These are phyloP conservation scores for Apomyelois bistriatella DNA, from an alignment of 2,888 invertebrate species.

Conservation along the genomic window DNA sequence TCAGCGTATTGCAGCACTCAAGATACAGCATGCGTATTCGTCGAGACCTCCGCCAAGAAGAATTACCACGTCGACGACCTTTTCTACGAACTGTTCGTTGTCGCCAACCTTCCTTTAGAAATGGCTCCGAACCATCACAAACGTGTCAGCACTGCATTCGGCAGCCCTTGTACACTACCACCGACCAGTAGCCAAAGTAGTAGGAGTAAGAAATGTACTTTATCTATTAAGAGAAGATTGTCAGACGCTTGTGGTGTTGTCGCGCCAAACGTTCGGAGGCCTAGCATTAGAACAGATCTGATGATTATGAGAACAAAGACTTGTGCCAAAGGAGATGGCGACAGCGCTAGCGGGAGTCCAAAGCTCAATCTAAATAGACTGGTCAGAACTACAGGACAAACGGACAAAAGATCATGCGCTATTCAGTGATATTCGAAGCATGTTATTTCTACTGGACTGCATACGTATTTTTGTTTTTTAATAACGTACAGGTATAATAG, in stretches of 20 bases:
- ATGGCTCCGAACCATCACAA: constrained; percentile 95
- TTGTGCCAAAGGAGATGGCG: constrained; percentile 84
- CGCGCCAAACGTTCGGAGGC: constrained; percentile 91
- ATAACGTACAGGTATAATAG: not conserved
- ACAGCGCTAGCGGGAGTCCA: constrained; percentile 78
- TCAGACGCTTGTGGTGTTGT: constrained; percentile 94
- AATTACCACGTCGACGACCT: constrained; percentile 90
- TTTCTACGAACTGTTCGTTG: constrained; percentile 90
- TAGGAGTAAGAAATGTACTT: constrained; percentile 85
- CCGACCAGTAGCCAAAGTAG: constrained; percentile 83
- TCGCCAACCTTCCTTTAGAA: constrained; percentile 90
- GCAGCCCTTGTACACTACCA: constrained; percentile 87
- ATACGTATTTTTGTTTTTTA: not conserved
- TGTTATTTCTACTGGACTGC: constrained; percentile 15
- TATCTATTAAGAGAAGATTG: constrained; percentile 89
- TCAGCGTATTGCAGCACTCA: constrained; percentile 88
- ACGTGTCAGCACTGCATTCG: constrained; percentile 86
- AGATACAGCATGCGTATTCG: constrained; percentile 87
- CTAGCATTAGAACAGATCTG: constrained; percentile 92
- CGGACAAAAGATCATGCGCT: constrained; percentile 67
- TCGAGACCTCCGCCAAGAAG: constrained; percentile 91
- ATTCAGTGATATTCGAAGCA: constrained; percentile 65
- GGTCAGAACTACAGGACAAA: constrained; percentile 63
- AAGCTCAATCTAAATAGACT: constrained; percentile 73
- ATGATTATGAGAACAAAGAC: constrained; percentile 93